Percentiles rank a stretch among this genome's conserved stretches.
Evolutionary conservation across 1,140 invertebrate species (phyloP).

Genomic region (Euura lappo): DNA sequence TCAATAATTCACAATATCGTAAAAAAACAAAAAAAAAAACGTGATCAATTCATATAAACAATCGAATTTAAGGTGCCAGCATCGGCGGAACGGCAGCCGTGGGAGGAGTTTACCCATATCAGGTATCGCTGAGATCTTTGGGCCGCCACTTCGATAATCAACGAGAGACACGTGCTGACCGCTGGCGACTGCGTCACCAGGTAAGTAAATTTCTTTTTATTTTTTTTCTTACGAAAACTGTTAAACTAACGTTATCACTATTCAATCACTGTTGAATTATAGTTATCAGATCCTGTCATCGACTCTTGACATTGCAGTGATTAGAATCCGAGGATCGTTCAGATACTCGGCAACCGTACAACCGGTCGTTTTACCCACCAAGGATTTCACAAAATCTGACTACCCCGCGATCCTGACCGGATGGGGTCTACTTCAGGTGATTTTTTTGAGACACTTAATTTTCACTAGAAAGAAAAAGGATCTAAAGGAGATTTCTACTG

Average conservation of each 20-base stretch:
- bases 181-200: conserved; percentile 54
- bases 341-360: conserved; percentile 16
- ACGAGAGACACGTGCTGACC: conserved; percentile 47
- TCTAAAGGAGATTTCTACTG: too few relatives aligned
- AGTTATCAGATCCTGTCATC: background rate
- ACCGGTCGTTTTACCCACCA: conserved; percentile 11
- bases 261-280: background rate
- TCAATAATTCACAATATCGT: too few relatives aligned
- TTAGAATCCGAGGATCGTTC: background rate
- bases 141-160: conserved; percentile 50
- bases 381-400: background rate
- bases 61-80: conserved; percentile 18
- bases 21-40: too few relatives aligned
- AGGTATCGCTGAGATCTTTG: conserved; percentile 50
- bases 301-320: background rate
- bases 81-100: conserved; percentile 52
- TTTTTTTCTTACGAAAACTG: too few relatives aligned
- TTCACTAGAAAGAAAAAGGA: too few relatives aligned
- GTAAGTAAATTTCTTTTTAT: conserved; percentile 18
- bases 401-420: background rate
- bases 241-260: background rate
- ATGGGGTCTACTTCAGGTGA: background rate
- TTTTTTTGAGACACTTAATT: too few relatives aligned
- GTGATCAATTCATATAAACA: background rate
- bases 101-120: conserved; percentile 50